phyloP scores from a whole-genome alignment of 2,113 vertebrate species.

The Phainopepla nitens region DNA sequence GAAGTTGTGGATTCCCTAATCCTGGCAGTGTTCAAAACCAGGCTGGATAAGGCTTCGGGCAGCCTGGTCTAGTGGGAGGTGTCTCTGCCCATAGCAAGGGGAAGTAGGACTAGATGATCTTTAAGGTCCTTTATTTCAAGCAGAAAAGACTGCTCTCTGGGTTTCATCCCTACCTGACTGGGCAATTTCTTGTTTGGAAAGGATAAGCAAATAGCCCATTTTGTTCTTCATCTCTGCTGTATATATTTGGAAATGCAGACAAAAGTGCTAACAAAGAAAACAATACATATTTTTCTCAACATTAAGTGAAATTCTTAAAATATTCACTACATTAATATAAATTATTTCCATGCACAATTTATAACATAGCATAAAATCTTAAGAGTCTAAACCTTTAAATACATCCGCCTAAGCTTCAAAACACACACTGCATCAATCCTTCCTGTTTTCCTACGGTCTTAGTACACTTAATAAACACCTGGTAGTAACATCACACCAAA shows the following conservation, averaged over 20 bases:
- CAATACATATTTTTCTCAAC: not conserved
- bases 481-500: not conserved
- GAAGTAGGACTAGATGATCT: not conserved
- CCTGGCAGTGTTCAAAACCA: not conserved
- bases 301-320: not conserved
- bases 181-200: not conserved
- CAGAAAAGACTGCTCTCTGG: not conserved
- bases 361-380: fast-evolving
- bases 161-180: not conserved
- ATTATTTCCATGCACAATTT: not conserved
- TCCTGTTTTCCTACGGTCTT: not conserved
- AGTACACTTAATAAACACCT: not conserved
- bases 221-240: not conserved
- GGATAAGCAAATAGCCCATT: not conserved
- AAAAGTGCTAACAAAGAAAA: not conserved
- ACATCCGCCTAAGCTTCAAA: not conserved
- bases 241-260: not conserved
- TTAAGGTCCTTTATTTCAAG: not conserved
- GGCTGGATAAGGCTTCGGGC: not conserved
- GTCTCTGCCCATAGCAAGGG: not conserved
- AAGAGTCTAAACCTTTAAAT: not conserved
- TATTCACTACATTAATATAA: not conserved
- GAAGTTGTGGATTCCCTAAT: not conserved
- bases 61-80: not conserved
- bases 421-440: not conserved